phyloP scores from a whole-genome alignment of 2,888 invertebrate species.

The Limnephilus lunatus region DNA sequence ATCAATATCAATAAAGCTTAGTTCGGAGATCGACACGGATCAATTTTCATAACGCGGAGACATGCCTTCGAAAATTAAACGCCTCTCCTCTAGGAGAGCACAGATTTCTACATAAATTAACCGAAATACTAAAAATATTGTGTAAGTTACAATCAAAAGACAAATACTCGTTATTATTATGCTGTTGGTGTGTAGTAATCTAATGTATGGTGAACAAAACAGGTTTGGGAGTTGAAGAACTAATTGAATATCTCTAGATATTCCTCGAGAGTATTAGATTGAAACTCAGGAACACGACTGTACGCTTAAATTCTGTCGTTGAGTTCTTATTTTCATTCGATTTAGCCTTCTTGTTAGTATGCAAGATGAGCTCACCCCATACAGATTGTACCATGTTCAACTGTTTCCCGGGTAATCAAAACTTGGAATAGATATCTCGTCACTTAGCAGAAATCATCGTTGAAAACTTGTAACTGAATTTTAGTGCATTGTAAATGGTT shows the following conservation, averaged over 20 bases:
- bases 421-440: not conserved
- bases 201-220: not conserved
- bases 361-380: slow-evolving; percentile 43
- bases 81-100: not conserved
- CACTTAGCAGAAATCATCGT: not conserved
- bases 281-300: slow-evolving; percentile 33
- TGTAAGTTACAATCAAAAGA: not conserved
- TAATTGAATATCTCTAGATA: not conserved
- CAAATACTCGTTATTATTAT: not conserved
- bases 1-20: slow-evolving; percentile 32
- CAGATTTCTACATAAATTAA: not conserved
- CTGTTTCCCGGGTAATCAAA: not conserved
- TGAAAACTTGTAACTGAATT: not conserved
- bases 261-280: not conserved
- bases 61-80: not conserved
- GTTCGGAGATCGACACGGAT: not conserved
- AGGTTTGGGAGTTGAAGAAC: not conserved
- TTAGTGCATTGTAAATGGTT: not conserved
- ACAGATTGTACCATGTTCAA: not conserved
- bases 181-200: not conserved
- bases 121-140: not conserved
- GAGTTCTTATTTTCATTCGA: slow-evolving; percentile 38
- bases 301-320: slow-evolving; percentile 33
- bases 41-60: slow-evolving; percentile 4
- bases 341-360: slow-evolving; percentile 43